phyloP scores from a whole-genome alignment of 2,113 vertebrate genomes.

The Leucopternis melanops region DNA sequence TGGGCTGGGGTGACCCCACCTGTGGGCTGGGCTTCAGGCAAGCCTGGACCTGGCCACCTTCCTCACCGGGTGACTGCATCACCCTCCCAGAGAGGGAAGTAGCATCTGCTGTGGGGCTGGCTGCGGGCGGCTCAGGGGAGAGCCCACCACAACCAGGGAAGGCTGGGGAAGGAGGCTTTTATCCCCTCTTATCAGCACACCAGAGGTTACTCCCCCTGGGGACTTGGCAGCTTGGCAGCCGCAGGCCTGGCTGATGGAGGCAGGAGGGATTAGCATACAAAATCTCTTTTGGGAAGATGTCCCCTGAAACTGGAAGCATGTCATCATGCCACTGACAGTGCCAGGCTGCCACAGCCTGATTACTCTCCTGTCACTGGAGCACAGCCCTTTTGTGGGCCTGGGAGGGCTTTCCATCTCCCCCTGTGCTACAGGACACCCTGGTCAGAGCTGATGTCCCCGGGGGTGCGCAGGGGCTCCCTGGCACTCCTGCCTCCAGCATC shows the following conservation, averaged over 20 bases:
- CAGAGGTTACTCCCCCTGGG: not conserved
- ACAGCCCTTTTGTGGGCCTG: not conserved
- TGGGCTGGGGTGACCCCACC: not conserved
- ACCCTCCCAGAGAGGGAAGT: not conserved
- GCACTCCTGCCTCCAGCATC: not conserved
- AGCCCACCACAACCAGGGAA: not conserved
- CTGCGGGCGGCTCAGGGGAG: not conserved
- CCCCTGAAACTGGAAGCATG: not conserved
- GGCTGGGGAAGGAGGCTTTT: not conserved
- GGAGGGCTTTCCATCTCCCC: not conserved
- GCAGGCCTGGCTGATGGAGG: not conserved
- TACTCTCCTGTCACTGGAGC: not conserved
- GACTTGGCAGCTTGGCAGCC: not conserved
- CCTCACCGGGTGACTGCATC: not conserved
- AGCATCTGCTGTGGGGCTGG: not conserved
- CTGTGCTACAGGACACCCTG: not conserved
- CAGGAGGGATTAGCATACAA: conserved; percentile 5
- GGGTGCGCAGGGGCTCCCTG: accelerated
- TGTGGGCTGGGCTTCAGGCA: not conserved
- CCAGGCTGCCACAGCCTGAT: not conserved
- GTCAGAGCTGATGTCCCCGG: not conserved
- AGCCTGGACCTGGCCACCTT: not conserved
- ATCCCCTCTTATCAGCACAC: not conserved
- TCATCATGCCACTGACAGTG: not conserved
- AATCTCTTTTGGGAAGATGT: not conserved